Evolutionary conservation across 30 jellyfish, hydroid and myxozoan species (phyloP).

Genomic region (Catostylus mosaicus): DNA sequence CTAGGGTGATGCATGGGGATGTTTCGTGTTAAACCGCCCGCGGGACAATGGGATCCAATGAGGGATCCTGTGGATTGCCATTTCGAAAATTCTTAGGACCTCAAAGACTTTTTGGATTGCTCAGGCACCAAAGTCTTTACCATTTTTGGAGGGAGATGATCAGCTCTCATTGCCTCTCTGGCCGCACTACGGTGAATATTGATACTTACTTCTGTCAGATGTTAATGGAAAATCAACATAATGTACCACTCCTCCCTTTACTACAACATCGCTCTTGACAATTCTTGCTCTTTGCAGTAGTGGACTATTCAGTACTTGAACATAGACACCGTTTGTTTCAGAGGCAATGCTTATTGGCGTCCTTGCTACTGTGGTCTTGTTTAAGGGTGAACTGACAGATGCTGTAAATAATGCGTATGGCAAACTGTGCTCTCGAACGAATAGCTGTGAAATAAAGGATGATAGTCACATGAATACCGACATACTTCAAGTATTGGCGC

Average conservation of each 20-base stretch:
- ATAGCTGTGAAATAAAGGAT: not conserved
- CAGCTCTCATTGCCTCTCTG: too few relatives aligned
- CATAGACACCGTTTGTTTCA: conserved; percentile 3
- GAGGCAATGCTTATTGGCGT: conserved; percentile 1
- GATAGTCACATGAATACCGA: not conserved
- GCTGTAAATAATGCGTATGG: conserved; percentile 36
- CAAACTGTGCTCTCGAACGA: conserved; percentile 19
- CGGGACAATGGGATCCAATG: too few relatives aligned
- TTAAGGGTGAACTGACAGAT: conserved; percentile 12
- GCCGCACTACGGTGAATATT: too few relatives aligned
- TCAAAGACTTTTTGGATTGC: too few relatives aligned
- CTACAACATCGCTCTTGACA: conserved; percentile 28
- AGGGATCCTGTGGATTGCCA: too few relatives aligned
- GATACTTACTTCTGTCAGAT: conserved; percentile 21
- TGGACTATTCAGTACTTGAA: conserved; percentile 1
- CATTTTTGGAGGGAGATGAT: too few relatives aligned
- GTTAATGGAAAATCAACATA: conserved; percentile 14
- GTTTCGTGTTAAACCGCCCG: too few relatives aligned
- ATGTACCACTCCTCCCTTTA: conserved; percentile 51
- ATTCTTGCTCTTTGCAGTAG: conserved; percentile 9
- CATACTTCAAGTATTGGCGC: too few relatives aligned
- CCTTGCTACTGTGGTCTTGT: conserved; percentile 25
- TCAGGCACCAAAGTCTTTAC: too few relatives aligned
- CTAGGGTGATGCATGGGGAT: too few relatives aligned
- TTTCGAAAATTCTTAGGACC: too few relatives aligned